Conservation (phyloP, 2,888 invertebrate species). For the Pinctada fucata region DNA sequence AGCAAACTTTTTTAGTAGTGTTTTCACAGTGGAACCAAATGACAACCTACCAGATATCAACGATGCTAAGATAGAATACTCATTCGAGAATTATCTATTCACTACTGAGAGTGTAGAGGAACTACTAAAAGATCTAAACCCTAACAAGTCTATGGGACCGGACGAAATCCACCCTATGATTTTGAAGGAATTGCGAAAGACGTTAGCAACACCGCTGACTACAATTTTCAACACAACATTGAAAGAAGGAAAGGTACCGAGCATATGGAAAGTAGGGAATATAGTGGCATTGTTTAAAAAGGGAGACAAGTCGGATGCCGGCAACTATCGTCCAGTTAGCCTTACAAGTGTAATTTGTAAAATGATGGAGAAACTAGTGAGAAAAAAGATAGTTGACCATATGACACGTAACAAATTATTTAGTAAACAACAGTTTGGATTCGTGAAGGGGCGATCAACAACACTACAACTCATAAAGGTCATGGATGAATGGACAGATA, state of each 20-base stretch:
- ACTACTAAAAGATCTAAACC: not conserved
- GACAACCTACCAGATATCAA: not conserved
- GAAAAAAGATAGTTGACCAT: slow-evolving; percentile 2
- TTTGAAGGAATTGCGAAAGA: slow-evolving; percentile 5
- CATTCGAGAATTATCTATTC: not conserved
- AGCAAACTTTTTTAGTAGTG: slow-evolving; percentile 11
- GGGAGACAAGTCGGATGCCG: not conserved
- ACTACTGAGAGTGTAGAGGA: not conserved
- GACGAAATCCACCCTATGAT: slow-evolving; percentile 14
- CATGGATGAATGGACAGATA: slow-evolving; percentile 29
- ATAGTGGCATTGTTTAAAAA: slow-evolving; percentile 17
- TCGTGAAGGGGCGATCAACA: slow-evolving; percentile 30
- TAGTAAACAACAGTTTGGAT: slow-evolving; percentile 24
- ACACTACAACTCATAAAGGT: slow-evolving; percentile 29
- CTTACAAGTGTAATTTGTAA: slow-evolving; percentile 14
- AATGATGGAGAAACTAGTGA: slow-evolving; percentile 20
- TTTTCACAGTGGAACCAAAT: slow-evolving; percentile 8
- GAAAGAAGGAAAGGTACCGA: slow-evolving; percentile 4
- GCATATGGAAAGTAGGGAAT: slow-evolving; percentile 10
- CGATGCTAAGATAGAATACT: not conserved
- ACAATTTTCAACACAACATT: slow-evolving; percentile 18
- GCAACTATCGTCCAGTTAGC: slow-evolving; percentile 31
- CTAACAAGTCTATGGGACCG: slow-evolving; percentile 23
- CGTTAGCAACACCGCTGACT: slow-evolving; percentile 13
- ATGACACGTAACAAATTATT: slow-evolving; percentile 8